A percentile compares a stretch with the other conserved stretches of the same genome.
Conservation (phyloP, 2,797 vertebrate species). For the Sebastiscus tertius region DNA sequence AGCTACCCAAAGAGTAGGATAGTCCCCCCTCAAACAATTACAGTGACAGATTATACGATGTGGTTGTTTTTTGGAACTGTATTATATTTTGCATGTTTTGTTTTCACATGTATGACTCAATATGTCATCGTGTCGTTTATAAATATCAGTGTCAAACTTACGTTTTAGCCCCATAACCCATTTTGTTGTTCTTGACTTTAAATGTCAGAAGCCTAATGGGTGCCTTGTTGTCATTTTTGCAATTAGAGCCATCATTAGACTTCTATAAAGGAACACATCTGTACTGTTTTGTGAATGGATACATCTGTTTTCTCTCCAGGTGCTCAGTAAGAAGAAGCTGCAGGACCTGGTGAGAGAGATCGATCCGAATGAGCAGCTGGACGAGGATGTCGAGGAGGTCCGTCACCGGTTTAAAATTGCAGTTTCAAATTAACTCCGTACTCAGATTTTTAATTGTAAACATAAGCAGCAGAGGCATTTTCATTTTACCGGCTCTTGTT, state of each 20-base stretch:
- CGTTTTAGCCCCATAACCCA: too few species aligned
- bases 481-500: not conserved
- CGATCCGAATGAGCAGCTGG: slow-evolving; percentile 97
- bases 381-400: slow-evolving; percentile 99
- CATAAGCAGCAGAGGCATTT: not conserved
- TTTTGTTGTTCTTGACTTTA: not conserved
- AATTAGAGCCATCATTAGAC: not conserved
- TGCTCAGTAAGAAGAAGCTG: slow-evolving; percentile 97
- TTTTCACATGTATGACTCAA: not conserved
- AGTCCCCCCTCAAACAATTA: not conserved
- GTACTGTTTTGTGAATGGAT: not conserved
- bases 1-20: not conserved
- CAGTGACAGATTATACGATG: not conserved
- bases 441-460: not conserved
- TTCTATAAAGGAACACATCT: not conserved
- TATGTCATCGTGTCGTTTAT: not conserved
- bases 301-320: slow-evolving; percentile 74
- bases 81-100: not conserved
- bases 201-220: not conserved
- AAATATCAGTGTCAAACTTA: not conserved
- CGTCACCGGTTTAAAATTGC: slow-evolving; percentile 20
- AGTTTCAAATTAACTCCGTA: not conserved
- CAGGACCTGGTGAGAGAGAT: slow-evolving; percentile 98
- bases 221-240: not conserved
- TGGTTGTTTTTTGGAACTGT: not conserved